phyloP scores from a whole-genome alignment of 1,140 invertebrate species.

The Globodera rostochiensis region DNA sequence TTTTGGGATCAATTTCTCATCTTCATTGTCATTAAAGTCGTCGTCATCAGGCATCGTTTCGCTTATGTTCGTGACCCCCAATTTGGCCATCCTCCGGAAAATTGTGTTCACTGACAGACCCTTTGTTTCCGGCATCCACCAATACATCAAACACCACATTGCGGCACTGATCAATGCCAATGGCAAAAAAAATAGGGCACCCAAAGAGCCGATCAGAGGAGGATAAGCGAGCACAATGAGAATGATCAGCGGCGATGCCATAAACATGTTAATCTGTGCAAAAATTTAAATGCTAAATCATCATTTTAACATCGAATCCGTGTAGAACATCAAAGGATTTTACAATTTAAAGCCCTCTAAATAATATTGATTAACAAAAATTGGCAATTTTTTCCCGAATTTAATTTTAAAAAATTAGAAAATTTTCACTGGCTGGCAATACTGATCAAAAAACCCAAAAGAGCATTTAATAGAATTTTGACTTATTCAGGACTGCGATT shows the following conservation, averaged over 20 bases:
- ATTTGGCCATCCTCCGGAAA: conserved; percentile 14
- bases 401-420: too few relatives aligned
- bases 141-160: conserved; percentile 22
- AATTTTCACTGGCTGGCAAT: too few relatives aligned
- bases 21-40: background rate
- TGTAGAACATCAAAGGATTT: too few relatives aligned
- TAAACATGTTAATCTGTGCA: conserved; percentile 27
- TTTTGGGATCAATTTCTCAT: background rate
- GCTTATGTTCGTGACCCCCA: background rate
- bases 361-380: too few relatives aligned
- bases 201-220: conserved; percentile 21
- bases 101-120: conserved; percentile 34
- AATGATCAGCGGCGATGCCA: conserved; percentile 29
- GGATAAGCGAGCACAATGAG: conserved; percentile 36
- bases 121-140: conserved; percentile 35
- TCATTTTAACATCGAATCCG: conserved; percentile 1
- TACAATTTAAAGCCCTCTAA: too few relatives aligned
- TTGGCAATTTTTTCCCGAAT: too few relatives aligned
- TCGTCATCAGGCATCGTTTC: too few relatives aligned
- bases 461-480: too few relatives aligned
- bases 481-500: too few relatives aligned
- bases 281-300: background rate
- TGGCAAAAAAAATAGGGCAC: conserved; percentile 30
- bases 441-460: too few relatives aligned
- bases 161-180: conserved; percentile 28